phyloP scores from a whole-genome alignment of 2,888 invertebrate genomes.

The Hydriomena furcata region DNA sequence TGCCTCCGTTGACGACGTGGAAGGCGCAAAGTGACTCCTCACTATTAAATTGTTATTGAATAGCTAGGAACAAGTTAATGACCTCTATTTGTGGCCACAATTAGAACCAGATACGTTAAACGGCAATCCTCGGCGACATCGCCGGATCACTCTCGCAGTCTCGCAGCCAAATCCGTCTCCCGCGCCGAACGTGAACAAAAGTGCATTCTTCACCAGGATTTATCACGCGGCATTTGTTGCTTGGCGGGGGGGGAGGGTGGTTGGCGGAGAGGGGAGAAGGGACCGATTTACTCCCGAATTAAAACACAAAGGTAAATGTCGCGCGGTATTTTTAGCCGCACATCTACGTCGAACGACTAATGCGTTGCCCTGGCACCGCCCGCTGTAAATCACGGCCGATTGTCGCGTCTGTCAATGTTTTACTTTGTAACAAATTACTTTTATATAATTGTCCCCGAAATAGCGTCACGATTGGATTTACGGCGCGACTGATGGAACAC shows the following conservation, averaged over 20 bases:
- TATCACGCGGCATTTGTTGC: constrained; percentile 56
- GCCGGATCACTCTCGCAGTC: constrained; percentile 5
- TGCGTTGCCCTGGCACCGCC: constrained; percentile 42
- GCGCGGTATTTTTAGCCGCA: constrained; percentile 55
- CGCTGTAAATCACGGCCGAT: constrained; percentile 40
- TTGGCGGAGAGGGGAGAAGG: constrained; percentile 25
- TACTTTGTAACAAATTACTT: constrained; percentile 33
- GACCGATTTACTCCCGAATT: constrained; percentile 53
- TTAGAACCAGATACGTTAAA: constrained; percentile 12
- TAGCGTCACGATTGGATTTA: constrained; percentile 20
- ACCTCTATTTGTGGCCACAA: constrained; percentile 13
- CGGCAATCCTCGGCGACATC: not conserved
- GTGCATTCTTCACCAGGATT: constrained; percentile 57
- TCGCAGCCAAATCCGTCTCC: constrained; percentile 10
- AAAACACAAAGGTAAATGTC: constrained; percentile 70
- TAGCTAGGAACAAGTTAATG: constrained; percentile 2
- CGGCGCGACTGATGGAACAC: not conserved
- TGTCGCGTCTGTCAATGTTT: constrained; percentile 36
- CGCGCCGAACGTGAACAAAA: constrained; percentile 21
- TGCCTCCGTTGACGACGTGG: not conserved
- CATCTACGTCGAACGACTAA: constrained; percentile 44
- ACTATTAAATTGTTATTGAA: not conserved
- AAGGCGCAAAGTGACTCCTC: not conserved
- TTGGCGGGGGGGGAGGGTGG: constrained; percentile 32
- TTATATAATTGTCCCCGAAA: constrained; percentile 36